Conservation (phyloP, 1,140 invertebrate genomes). For the Portunus trituberculatus region DNA sequence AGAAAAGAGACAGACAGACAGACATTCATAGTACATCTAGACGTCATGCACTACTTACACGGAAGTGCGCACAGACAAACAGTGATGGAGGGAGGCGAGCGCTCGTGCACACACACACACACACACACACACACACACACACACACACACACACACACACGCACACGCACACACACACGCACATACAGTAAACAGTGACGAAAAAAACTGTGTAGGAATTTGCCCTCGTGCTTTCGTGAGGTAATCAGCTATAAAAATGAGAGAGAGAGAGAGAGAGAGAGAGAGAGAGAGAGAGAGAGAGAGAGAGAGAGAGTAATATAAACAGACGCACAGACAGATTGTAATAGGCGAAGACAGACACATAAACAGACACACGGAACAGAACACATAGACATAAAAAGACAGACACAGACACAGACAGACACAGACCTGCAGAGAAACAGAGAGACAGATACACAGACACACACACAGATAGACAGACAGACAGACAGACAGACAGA, state of each 20-base stretch:
- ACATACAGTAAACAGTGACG: not conserved
- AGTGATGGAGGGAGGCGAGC: not conserved
- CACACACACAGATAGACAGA: not conserved
- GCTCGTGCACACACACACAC: not conserved
- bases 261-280: too few relatives aligned
- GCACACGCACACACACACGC: constrained; percentile 30
- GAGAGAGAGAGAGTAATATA: too few relatives aligned
- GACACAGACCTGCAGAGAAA: too few relatives aligned
- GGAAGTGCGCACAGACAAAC: not conserved
- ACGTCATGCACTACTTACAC: too few relatives aligned
- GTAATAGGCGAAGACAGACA: not conserved
- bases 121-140: constrained; percentile 37
- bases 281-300: too few relatives aligned
- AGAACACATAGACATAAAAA: not conserved
- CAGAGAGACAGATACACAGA: not conserved
- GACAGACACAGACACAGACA: not conserved
- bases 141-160: constrained; percentile 49
- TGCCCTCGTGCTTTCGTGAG: not conserved
- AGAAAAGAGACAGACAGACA: not conserved
- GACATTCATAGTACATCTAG: too few relatives aligned
- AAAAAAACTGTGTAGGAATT: not conserved
- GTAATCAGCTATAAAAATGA: not conserved
- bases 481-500: not conserved
- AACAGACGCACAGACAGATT: too few relatives aligned
- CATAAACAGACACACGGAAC: not conserved